Base-by-base conservation (phyloP, 2,888 invertebrate species). In the Belgica antarctica region DNA sequence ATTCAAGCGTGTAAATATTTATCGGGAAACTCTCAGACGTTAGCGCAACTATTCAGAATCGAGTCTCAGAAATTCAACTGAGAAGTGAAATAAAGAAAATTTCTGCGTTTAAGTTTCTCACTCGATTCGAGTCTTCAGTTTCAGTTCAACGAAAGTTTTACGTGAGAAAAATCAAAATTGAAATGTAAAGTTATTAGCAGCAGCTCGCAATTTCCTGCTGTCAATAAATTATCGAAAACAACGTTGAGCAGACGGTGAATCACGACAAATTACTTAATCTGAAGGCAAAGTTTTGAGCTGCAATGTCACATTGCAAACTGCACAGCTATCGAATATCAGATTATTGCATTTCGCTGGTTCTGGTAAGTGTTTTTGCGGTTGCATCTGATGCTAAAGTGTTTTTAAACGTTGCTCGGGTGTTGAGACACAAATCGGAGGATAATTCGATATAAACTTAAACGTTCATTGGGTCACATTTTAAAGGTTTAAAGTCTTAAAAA, bases 1-100 rank as follows among this genome's bases (percentile, higher is more conserved):
- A 41, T n/a, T 34, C 15, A 25, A 41, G 31, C 17, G n/a, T 66
- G 52, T 66, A 66, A 66, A 66, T 66, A 66, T 66, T 66, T 66
- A 66, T 27, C 27, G 66, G 66, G 66, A 66, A 52, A 66, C 47
- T 27, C 17, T 27, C 22, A 66, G 47, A 36, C 15, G 2, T 24
- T 28, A 47, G 31, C 12, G 36, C 8, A 47, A 47, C 47, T 15
- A 19, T 52, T 66, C 3, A 3, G 41, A 5, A 41, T n/a, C n/a
- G n/a, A 41, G 27, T 17, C 4, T 27, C 15, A 61, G 27, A 27
- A 61, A 52, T 52, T 52, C 52, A 52, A 10, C 19, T 7, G 8
- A 17, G 22, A 24, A 10, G 19, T 8, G 52, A 52, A 10, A 52
- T 24, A 22, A 24, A 52, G 8, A 15, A 52, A 46, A 31, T 10